Evolutionary conservation across 2,113 vertebrate species (phyloP).

Genomic region (Ceyx melanurus): DNA sequence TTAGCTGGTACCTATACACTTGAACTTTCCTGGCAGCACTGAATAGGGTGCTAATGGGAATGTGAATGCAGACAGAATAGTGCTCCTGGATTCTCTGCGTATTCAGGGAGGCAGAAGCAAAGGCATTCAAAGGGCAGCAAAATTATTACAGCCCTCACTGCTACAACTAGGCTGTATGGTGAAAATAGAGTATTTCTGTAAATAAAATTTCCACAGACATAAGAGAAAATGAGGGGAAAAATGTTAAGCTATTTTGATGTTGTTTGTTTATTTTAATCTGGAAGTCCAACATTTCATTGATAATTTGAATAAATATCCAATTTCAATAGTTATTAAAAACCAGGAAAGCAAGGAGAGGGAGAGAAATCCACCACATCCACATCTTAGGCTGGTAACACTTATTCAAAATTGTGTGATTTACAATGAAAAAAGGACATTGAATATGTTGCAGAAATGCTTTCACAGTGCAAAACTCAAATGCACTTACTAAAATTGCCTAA

Average conservation of each 20-base stretch:
- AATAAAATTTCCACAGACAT: background rate
- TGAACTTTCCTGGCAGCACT: background rate
- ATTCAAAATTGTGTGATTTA: background rate
- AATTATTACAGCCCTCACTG: background rate
- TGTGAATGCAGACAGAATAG: background rate
- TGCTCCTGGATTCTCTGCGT: background rate
- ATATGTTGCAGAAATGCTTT: background rate
- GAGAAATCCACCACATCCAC: background rate
- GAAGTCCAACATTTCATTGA: background rate
- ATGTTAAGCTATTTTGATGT: background rate
- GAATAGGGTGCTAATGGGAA: accelerated
- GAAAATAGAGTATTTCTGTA: background rate
- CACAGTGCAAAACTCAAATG: background rate
- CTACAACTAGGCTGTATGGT: background rate
- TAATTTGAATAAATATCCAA: background rate
- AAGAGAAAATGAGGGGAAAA: background rate
- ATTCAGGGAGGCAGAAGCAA: no score
- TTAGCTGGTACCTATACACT: background rate
- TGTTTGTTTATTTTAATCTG: background rate
- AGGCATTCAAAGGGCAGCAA: background rate
- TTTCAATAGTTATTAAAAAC: background rate
- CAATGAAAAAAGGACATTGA: background rate
- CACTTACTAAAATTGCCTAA: background rate
- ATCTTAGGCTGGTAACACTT: background rate
- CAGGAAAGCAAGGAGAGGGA: background rate